These are phyloP conservation scores for Hipparchia sbordonii DNA, from an alignment of 2,888 invertebrate genomes.

Conservation along the genomic window DNA sequence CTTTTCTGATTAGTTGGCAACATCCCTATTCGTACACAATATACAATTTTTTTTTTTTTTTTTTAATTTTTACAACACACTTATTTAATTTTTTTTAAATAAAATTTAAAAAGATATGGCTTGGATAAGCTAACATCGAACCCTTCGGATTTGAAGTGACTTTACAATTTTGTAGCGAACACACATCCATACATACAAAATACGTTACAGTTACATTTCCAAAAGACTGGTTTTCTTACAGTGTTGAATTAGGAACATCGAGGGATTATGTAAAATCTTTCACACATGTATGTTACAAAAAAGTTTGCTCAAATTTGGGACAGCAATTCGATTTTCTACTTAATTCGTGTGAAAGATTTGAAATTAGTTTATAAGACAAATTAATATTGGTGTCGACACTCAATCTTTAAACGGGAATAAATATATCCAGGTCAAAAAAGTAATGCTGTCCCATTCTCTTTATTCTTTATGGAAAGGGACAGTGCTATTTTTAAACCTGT, in stretches of 20 bases:
- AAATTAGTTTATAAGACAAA: neutral
- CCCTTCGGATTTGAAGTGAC: neutral
- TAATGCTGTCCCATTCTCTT: too few relatives aligned
- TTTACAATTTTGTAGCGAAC: neutral
- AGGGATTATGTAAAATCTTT: conserved; percentile 6
- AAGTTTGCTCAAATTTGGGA: neutral
- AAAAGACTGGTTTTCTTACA: neutral
- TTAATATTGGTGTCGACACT: neutral
- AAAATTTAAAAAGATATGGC: neutral
- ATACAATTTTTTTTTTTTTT: neutral
- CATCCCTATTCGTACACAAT: too few relatives aligned
- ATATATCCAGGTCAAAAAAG: too few relatives aligned
- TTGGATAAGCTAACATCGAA: neutral
- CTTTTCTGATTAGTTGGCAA: too few relatives aligned
- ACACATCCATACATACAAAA: conserved; percentile 9
- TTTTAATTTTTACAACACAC: conserved; percentile 1
- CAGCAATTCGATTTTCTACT: neutral
- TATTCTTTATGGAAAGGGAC: too few relatives aligned
- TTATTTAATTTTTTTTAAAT: neutral
- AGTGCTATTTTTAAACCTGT: too few relatives aligned
- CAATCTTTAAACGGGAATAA: too few relatives aligned
- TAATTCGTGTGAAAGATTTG: neutral
- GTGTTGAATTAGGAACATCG: neutral
- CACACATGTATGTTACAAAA: neutral
- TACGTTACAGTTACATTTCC: neutral